phyloP scores from a whole-genome alignment of 2,113 vertebrate genomes.

The Pteruthius melanotis region DNA sequence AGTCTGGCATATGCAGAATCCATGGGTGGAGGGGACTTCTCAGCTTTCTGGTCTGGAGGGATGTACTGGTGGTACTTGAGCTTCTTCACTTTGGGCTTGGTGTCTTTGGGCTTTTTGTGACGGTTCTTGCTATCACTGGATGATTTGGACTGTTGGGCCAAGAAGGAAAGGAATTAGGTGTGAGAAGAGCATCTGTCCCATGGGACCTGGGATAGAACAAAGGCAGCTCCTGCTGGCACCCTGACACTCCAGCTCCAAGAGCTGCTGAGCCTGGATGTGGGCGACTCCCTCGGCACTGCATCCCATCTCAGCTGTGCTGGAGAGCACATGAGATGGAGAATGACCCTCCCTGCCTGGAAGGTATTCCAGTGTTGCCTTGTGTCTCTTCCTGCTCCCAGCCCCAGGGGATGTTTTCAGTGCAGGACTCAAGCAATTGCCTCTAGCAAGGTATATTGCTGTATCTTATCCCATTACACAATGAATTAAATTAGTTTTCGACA shows the following conservation, averaged over 20 bases:
- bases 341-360: neutral
- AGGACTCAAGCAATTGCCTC: neutral
- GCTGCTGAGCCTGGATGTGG: neutral
- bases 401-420: neutral
- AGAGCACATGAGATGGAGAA: neutral
- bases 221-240: neutral
- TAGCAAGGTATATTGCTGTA: neutral
- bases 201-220: neutral
- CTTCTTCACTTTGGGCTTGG: constrained; percentile 98
- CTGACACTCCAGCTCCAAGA: neutral
- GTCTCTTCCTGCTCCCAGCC: neutral
- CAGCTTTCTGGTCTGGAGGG: constrained; percentile 95
- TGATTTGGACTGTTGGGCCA: constrained; percentile 80
- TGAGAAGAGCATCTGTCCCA: neutral
- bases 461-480: neutral
- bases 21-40: constrained; percentile 97
- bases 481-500: neutral
- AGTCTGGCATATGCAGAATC: constrained; percentile 94
- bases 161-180: neutral
- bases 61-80: constrained; percentile 99
- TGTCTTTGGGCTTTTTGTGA: constrained; percentile 97
- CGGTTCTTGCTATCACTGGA: constrained; percentile 86
- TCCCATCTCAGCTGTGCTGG: neutral
- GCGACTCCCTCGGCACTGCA: accelerated
- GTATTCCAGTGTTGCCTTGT: neutral